Base-by-base conservation (phyloP, 2,888 invertebrate genomes). In the Melipona beecheii region DNA sequence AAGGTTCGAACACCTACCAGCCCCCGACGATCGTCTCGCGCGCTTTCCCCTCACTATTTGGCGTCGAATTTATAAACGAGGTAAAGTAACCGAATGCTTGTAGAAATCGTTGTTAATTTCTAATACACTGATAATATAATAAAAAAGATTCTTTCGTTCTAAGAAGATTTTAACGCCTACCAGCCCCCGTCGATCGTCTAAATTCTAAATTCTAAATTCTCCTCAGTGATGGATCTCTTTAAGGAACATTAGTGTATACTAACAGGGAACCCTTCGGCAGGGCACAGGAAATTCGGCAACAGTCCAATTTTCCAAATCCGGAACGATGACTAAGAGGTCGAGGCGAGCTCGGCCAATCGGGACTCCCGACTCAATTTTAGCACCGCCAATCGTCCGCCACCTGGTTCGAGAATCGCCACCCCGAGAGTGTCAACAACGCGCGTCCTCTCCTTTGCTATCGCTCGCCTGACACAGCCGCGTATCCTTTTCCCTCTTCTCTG, bases 221-320 rank as follows among this genome's bases (percentile, higher is more conserved):
- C 43, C 43, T 43, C 43, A 11, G 43, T 11, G 56, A n/a, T 56
- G 56, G n/a, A n/a, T 58, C 56, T 58, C 56, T 19, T 52, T 27
- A 54, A 64, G 43, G 73, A 64, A 60, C 72, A 27, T 27, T 1
- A 43, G 74, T 74, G 50, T 81, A 79, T 43, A 43, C 43, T 43
- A 43, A 36, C 36, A 82, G 83, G 82, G 83, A 68, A 87, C 87
- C 89, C 90, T 90, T 88, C 80, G 68, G 65, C 86, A 87, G 86
- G 85, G 86, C 90, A 90, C 88, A 87, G 89, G 86, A 90, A 92
- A 91, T 91, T 91, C 86, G 92, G 92, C 91, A 81, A 52, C 60
- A 31, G 58, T 91, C 92, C 92, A 92, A 91, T 87, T 90, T 88
- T 91, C 92, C 92, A 92, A 92, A 92, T 91, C 83, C 87, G 90